Base-by-base conservation (phyloP, 2,888 invertebrate species). In the Drosophila diplacantha region DNA sequence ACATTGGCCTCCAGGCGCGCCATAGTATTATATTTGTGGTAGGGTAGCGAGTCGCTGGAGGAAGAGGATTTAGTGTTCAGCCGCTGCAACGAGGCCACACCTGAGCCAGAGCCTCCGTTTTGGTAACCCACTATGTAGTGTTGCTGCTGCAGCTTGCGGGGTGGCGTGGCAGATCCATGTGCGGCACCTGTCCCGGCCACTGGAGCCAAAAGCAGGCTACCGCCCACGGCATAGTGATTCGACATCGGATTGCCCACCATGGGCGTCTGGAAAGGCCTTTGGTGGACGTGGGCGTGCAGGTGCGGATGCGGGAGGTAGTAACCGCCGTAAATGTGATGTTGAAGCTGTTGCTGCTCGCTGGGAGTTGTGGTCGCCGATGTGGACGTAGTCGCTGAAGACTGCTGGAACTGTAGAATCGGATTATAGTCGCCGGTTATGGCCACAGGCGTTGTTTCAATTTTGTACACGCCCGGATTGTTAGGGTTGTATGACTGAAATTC, bases 401-500 rank as follows among this genome's bases (percentile, higher is more conserved):
- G 83, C 59, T 88, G 87, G 44, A 88, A 85, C 54, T 88, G 87
- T 50, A 88, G 64, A 37, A 88, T 87, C 8, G 88, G 87, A 79
- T 88, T 88, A 58, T 88, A 88, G 62, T 89, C 88, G 5, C 88
- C 88, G 0, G 88, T 88, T 18, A 88, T 88, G 44, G 88, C 88
- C 12, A 88, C 88, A 2, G 88, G 88, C 9, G 88, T 89, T 1
- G 88, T 88, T 69, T 89, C 88, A 22, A 88, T 88, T 81, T 89
- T 89, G 59, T 85, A 88, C 5, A 88, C 88, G 18, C 87, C 88
- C 20, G 88, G 88, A 82, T 88, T 88, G 57, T 87, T 88, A 2
- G 88, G 88, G 75, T 88, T 88, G 68, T 88, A 88, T 0, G 88
- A 88, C 63, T 89, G 88, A 65, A 88, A 88, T 63, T 89, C 88